A percentile compares a stretch with the other conserved stretches of the same genome.
phyloP scores from a whole-genome alignment of 2,797 vertebrate species.

The Borostomias antarcticus region DNA sequence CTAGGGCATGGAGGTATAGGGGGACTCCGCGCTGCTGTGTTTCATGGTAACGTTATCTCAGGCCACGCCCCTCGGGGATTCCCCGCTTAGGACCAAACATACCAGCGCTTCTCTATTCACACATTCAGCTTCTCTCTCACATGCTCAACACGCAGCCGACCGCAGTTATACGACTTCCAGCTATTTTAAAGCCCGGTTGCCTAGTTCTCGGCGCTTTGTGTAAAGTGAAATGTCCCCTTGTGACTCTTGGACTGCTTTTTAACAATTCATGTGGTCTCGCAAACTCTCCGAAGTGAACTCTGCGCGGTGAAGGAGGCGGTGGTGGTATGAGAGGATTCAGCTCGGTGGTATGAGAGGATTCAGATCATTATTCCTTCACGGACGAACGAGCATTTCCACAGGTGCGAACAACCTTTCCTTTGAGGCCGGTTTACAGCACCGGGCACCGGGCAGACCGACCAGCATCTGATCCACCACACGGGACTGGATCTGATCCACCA shows the following conservation, averaged over 20 bases:
- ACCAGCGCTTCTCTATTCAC: slow-evolving; percentile 59
- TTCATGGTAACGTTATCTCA: slow-evolving; percentile 16
- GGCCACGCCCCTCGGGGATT: slow-evolving; percentile 72
- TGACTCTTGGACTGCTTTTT: neutral
- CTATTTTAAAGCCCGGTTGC: slow-evolving; percentile 46
- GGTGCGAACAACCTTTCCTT: slow-evolving; percentile 44
- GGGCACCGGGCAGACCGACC: slow-evolving; percentile 35
- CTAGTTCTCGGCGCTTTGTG: slow-evolving; percentile 2
- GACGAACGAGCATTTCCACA: slow-evolving; percentile 59
- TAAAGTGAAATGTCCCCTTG: neutral
- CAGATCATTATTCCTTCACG: slow-evolving; percentile 58
- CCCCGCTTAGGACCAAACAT: slow-evolving; percentile 67
- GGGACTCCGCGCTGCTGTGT: slow-evolving; percentile 36
- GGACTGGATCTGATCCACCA: too few relatives aligned
- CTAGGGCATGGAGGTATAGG: too few relatives aligned
- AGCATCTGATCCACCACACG: slow-evolving; percentile 28
- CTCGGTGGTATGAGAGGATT: slow-evolving; percentile 70
- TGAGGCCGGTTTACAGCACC: slow-evolving; percentile 34
- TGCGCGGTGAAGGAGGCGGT: too few relatives aligned
- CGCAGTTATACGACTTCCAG: slow-evolving; percentile 47
- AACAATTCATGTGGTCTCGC: neutral
- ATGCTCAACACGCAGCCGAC: slow-evolving; percentile 21
- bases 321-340: slow-evolving; percentile 71
- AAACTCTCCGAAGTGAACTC: slow-evolving; percentile 5
- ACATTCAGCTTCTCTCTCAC: slow-evolving; percentile 62